Base-by-base conservation (phyloP, 92 coral and sea anemone genomes). In the Bergia puertoricense region DNA sequence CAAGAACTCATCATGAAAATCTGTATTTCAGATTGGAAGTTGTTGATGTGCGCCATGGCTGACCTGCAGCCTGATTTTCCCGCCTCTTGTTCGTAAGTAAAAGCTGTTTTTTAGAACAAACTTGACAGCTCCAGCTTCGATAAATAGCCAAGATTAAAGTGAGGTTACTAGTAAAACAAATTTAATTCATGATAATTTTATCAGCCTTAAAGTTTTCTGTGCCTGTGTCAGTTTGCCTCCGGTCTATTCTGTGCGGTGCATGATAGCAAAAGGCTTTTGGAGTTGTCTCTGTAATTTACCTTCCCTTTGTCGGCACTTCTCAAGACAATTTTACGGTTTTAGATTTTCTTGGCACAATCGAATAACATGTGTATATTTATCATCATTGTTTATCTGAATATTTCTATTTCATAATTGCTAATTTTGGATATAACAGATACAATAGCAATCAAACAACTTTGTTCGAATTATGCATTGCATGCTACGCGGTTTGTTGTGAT, bases 31-130 rank as follows among this genome's bases (percentile, higher is more conserved):
- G 89, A 86, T 76, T 86, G 82, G 42, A 85, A 85, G 80, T 85
- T 36, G 44, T 50, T 50, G 74, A 51, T 43, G 30, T 30, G 30
- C 37, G 59, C 43, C 74, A 82, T 39, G 76, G 76, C 76, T 71
- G 43, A 46, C 84, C 48, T 45, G 89, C 82, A 75, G 74, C 75
- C 82, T 75, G 89, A 86, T 75, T 86, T 86, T 86, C 89, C 83
- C 74, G 89, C 89, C 48, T 86, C 89, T 76, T 86, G 74, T 86
- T 86, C 82, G 89, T 86, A 76, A 86, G 89, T 86, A 54, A 86
- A 86, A 74, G 82, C 89, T 75, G 42, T 74, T 76, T 86, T 86
- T 74, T 48, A 75, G 74, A 85, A 85, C 50, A 48, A 86, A 86
- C 82, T 86, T 38, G 73, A 86, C 89, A 86, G 82, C 89, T 75